Percentiles rank a stretch among this genome's conserved stretches.
These are phyloP conservation scores for Steatornis caripensis DNA, from an alignment of 2,113 vertebrate genomes.

Conservation along the genomic window DNA sequence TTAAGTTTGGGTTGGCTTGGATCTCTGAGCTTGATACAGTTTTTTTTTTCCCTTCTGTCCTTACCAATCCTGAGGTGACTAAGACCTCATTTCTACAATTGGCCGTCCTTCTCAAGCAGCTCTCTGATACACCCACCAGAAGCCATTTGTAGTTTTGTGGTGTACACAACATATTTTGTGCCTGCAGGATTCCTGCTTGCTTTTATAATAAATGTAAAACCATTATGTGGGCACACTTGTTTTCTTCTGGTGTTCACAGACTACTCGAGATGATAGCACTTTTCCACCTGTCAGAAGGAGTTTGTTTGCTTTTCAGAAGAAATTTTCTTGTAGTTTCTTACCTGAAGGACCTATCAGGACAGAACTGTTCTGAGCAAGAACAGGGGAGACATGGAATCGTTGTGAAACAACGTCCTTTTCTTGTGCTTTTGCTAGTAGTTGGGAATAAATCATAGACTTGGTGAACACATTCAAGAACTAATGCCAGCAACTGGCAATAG, in stretches of 20 bases:
- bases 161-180: not conserved
- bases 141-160: not conserved
- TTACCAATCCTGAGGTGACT: not conserved
- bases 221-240: not conserved
- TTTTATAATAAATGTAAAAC: not conserved
- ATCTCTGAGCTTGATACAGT: not conserved
- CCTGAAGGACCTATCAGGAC: not conserved
- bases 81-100: not conserved
- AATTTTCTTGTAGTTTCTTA: not conserved
- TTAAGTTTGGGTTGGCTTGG: not conserved
- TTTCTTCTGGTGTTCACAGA: not conserved
- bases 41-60: not conserved
- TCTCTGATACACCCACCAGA: not conserved
- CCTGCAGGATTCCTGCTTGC: not conserved
- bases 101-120: not conserved
- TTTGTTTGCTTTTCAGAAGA: not conserved
- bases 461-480: not conserved
- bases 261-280: not conserved
- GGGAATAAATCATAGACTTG: not conserved
- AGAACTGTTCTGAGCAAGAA: not conserved
- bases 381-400: not conserved
- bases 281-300: not conserved
- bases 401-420: not conserved
- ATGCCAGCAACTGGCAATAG: not conserved
- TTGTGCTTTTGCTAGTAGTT: not conserved